phyloP scores from a whole-genome alignment of 1,140 invertebrate species.

The Neomicropteryx cornuta region DNA sequence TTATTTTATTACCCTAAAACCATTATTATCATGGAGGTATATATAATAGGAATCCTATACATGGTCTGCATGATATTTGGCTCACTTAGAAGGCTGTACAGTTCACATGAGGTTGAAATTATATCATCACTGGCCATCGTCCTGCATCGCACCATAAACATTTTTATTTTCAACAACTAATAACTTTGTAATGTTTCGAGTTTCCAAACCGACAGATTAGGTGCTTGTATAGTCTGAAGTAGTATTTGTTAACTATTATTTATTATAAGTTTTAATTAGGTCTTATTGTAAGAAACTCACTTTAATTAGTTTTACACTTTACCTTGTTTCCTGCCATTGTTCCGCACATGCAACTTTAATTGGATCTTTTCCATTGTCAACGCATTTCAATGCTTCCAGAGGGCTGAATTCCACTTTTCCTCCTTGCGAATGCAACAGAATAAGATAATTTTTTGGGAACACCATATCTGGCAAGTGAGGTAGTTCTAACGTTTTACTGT shows the following conservation, averaged over 20 bases:
- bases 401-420: conserved; percentile 76
- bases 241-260: neutral
- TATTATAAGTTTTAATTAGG: conserved; percentile 5
- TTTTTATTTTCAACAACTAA: too few species aligned
- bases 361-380: conserved; percentile 68
- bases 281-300: neutral
- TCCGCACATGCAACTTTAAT: conserved; percentile 80
- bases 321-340: conserved; percentile 78
- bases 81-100: too few species aligned
- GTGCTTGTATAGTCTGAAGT: neutral
- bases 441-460: conserved; percentile 80
- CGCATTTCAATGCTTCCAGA: conserved; percentile 76
- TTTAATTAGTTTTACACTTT: conserved; percentile 12
- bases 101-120: too few species aligned
- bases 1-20: neutral
- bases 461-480: conserved; percentile 97
- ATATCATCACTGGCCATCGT: too few species aligned
- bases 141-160: too few species aligned
- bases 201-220: neutral
- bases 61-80: too few species aligned
- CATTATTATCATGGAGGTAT: neutral
- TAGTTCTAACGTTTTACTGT: conserved; percentile 60
- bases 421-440: conserved; percentile 56
- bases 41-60: too few species aligned
- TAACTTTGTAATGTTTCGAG: neutral